These are phyloP conservation scores for Bubo blakistoni DNA, from an alignment of 2,113 vertebrate species.

Conservation along the genomic window DNA sequence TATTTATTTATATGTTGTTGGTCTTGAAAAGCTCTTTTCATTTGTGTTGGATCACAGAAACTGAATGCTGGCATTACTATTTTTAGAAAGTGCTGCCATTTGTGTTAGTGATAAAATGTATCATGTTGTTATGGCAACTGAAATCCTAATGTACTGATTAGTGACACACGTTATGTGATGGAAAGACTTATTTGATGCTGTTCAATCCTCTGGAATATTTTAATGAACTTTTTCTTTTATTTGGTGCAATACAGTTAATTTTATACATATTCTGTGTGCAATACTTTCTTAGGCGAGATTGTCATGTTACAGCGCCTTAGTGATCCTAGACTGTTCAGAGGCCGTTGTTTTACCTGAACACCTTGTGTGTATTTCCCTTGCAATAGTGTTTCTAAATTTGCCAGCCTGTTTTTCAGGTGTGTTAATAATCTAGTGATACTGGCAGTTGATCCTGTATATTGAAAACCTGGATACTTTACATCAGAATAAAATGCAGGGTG, in stretches of 20 bases:
- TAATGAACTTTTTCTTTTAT: slow-evolving; percentile 16
- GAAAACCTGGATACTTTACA: background rate
- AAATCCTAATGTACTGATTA: slow-evolving; percentile 66
- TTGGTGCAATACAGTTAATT: background rate
- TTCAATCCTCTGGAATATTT: slow-evolving; percentile 47
- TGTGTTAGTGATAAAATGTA: slow-evolving; percentile 67
- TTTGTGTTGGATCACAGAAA: slow-evolving; percentile 33
- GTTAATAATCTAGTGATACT: background rate
- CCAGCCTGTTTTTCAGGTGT: background rate
- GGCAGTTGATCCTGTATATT: background rate
- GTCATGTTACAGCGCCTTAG: background rate
- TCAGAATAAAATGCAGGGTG: background rate
- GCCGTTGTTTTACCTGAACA: background rate
- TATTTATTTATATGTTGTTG: background rate
- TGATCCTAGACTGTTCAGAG: background rate
- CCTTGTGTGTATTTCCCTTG: background rate
- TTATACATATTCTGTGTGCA: background rate
- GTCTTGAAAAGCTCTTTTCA: slow-evolving; percentile 39
- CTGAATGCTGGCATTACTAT: slow-evolving; percentile 46
- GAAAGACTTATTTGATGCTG: slow-evolving; percentile 23
- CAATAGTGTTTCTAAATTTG: background rate
- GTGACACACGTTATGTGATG: slow-evolving; percentile 58
- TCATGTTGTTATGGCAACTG: slow-evolving; percentile 71
- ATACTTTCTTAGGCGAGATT: background rate
- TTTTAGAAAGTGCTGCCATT: slow-evolving; percentile 64